phyloP scores from a whole-genome alignment of 2,888 invertebrate genomes.

The Polyploca ridens region DNA sequence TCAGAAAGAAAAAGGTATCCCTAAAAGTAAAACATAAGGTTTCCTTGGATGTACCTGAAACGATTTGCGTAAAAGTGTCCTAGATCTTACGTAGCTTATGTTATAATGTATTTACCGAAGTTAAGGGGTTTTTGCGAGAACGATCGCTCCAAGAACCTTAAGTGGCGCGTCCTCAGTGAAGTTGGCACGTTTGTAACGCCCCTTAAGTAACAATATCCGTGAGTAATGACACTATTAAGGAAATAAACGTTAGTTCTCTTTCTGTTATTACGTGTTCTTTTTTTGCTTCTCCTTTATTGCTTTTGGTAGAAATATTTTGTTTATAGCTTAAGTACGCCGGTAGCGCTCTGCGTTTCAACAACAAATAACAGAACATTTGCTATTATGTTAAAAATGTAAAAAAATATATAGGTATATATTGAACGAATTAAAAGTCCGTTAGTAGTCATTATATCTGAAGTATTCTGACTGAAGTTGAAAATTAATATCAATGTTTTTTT shows the following conservation, averaged over 20 bases:
- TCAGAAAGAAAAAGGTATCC: background rate
- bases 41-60: background rate
- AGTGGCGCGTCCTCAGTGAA: conserved; percentile 14
- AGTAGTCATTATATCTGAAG: too few relatives aligned
- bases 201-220: conserved; percentile 33
- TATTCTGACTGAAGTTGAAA: too few relatives aligned
- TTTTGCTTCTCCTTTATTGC: conserved; percentile 6
- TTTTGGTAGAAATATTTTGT: background rate
- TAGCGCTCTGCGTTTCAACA: too few relatives aligned
- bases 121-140: background rate
- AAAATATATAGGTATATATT: too few relatives aligned
- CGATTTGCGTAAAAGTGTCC: background rate
- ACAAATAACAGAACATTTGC: background rate
- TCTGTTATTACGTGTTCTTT: conserved; percentile 15
- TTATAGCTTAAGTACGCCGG: background rate
- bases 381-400: too few relatives aligned
- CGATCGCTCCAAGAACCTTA: background rate
- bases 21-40: background rate
- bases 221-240: conserved; percentile 41
- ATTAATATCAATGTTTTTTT: too few relatives aligned
- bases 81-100: background rate
- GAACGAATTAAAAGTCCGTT: too few relatives aligned
- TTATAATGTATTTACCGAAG: background rate
- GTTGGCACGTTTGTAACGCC: conserved; percentile 29
- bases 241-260: conserved; percentile 37